Evolutionary conservation across 2,113 vertebrate species (phyloP), one percentile per base, ranked within the genome.

Genomic region (Rynchops niger): DNA sequence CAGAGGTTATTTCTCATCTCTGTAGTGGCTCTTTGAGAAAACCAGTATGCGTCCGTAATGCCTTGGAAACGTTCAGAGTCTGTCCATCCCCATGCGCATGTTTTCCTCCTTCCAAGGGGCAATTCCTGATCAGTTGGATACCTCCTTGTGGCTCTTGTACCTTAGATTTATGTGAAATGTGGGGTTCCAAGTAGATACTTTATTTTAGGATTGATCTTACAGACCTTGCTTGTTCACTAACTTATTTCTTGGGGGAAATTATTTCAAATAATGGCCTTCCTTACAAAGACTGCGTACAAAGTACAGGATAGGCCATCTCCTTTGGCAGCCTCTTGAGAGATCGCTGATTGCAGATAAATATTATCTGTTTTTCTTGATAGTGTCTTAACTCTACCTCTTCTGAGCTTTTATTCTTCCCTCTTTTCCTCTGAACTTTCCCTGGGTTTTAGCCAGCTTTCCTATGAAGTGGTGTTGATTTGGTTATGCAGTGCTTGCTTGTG

Each of bases 71-170:
- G 7, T 34, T 42, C 13, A 34, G 22, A 10, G 8, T 42, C 40
- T 47, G 38, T 58, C 34, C 0, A 1, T 70, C 27, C 34, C 20
- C 30, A 6, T 0, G 1, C 2, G 2, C 3, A 12, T 0, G 0
- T 47, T 62, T 67, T 73, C 29, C 2, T 45, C 11, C 30, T 86
- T 78, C 30, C 29, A 43, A 30, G 14, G 8, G 23, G 9, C 23
- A 59, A 84, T 69, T 87, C 16, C 27, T 40, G 7, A 53, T 62
- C 20, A 27, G 9, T 47, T 66, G 29, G 15, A 17, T 70, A 30
- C 5, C 3, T 78, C 19, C 16, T 53, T 59, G 27, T 82, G 42
- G 9, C 17, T 82, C 26, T 71, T 47, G 5, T 30, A 76, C 29
- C 20, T 82, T 59, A 53, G 26, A 45, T 42, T 76, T 87, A 23